Base-by-base conservation (phyloP, 2,888 invertebrate genomes). In the Octonoba sinensis region DNA sequence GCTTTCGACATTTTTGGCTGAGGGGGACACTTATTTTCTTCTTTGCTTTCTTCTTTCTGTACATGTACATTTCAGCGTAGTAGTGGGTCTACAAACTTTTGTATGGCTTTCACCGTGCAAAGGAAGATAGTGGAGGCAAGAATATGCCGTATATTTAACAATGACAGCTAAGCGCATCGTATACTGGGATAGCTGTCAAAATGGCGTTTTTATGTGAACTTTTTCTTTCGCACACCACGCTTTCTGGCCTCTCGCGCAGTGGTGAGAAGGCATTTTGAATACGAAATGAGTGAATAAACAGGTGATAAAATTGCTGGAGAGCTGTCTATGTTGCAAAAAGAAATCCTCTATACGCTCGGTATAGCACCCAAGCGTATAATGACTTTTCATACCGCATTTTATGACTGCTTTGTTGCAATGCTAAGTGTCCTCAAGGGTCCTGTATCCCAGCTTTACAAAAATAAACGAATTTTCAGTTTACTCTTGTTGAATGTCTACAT, bases 101-200 rank as follows among this genome's bases (percentile, higher is more conserved):
- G 72, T 66, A 71, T 24, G 71, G 70, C 77, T 79, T 72, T 66
- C 51, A 44, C 1, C 49, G 20, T 59, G 18, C 24, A 36, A 59
- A 36, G 66, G 65, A 36, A 47, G 60, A 79, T 79, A 49, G 59
- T 16, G 27, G 64, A 22, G 18, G 49, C 51, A 66, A 60, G 72
- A 79, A 79, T 79, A 73, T 79, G 78, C 72, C 67, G 51, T 66
- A 72, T 79, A 49, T 66, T 65, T n/a, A 51, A 13, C 57, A 67
- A 44, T 72, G 77, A 78, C 77, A 78, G 77, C 51, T 66, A 49
- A 57, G 47, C 46, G 51, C 54, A 64, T 64, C 16, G 64, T 70
- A 36, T 15, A 15, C n/a, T n/a, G 22, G 59, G 75, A 75, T 75
- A 18, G 69, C 67, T 67, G 75, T 67, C 60, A 60, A 11, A 76